These are phyloP conservation scores for Halocaridina rubra DNA, from an alignment of 2,888 invertebrate species.

Conservation along the genomic window DNA sequence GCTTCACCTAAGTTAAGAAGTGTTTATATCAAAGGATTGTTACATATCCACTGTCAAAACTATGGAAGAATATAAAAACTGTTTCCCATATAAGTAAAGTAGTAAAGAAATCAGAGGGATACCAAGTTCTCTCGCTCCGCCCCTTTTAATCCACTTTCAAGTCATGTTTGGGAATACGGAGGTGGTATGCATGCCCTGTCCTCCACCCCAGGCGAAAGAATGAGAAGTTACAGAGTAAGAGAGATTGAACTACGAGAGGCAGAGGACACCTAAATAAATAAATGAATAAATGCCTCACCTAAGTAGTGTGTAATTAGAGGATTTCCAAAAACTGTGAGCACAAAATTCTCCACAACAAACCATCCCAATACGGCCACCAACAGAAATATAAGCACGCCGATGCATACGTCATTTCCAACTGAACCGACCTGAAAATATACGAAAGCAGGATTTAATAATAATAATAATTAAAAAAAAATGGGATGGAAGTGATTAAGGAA, in stretches of 20 bases:
- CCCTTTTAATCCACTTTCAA: too few relatives aligned
- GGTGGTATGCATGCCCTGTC: background rate
- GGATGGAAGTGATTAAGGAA: too few relatives aligned
- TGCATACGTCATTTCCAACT: background rate
- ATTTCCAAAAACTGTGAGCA: background rate
- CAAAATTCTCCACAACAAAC: constrained; percentile 24
- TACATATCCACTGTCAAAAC: too few relatives aligned
- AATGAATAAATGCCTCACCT: background rate
- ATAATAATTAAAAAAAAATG: too few relatives aligned
- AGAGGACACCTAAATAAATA: background rate
- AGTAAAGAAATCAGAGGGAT: too few relatives aligned
- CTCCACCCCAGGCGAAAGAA: background rate
- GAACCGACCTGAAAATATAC: background rate
- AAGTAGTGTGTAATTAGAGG: constrained; percentile 16
- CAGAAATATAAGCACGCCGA: constrained; percentile 3
- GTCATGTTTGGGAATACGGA: background rate
- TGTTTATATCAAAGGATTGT: too few relatives aligned
- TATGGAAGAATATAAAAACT: too few relatives aligned
- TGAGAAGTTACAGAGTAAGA: background rate
- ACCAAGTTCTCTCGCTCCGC: too few relatives aligned
- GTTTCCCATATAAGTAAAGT: too few relatives aligned
- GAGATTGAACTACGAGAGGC: too few relatives aligned
- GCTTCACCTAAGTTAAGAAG: too few relatives aligned
- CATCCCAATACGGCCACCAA: background rate
- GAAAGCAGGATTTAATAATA: too few relatives aligned